These are phyloP conservation scores for Porites lutea DNA, from an alignment of 64 coral and sea anemone genomes.

Conservation along the genomic window DNA sequence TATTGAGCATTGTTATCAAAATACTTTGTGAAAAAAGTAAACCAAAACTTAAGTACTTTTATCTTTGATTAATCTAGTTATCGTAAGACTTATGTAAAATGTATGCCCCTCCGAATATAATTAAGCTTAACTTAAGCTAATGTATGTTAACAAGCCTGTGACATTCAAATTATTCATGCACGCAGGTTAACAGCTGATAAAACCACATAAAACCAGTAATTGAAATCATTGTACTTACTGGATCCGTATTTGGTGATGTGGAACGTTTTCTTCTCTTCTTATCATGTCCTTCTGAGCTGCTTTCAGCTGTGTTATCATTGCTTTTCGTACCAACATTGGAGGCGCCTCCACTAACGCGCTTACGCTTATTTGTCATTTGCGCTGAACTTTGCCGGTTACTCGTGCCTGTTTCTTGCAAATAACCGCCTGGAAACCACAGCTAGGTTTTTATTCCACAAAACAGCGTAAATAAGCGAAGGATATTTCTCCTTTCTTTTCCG, in stretches of 20 bases:
- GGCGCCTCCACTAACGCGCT: constrained; percentile 25
- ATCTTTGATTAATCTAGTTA: no score
- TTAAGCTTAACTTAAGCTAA: no score
- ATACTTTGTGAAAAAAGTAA: no score
- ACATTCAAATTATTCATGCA: no score
- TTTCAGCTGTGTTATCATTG: constrained; percentile 30
- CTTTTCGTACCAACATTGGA: constrained; percentile 53
- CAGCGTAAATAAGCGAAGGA: not conserved
- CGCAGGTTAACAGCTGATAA: no score
- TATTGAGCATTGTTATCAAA: no score
- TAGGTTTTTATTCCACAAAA: not conserved
- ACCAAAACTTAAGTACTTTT: no score
- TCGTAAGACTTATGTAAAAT: no score
- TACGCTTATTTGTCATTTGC: constrained; percentile 71
- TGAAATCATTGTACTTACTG: constrained; percentile 48
- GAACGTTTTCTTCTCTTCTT: constrained; percentile 79
- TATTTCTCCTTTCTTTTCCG: not conserved
- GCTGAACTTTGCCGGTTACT: not conserved
- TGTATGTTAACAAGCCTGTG: no score
- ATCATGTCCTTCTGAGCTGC: constrained; percentile 18
- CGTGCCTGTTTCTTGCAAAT: no score
- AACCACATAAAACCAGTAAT: not conserved
- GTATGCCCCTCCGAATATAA: no score
- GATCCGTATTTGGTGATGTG: constrained; percentile 61
- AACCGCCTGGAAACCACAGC: not conserved